phyloP scores from a whole-genome alignment of 2,888 invertebrate species.

The Dermolepida albohirtum region DNA sequence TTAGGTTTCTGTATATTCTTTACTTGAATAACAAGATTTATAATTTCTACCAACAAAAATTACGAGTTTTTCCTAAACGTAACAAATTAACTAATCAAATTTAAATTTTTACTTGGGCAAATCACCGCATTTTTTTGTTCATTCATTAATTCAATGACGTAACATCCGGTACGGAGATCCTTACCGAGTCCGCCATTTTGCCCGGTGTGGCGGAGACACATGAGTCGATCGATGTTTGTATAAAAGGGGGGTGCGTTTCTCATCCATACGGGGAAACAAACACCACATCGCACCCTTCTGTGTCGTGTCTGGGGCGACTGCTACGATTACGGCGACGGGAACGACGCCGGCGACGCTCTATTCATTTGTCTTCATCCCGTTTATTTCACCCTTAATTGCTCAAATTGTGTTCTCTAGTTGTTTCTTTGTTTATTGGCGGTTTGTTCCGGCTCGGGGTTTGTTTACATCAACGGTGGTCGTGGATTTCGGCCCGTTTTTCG shows the following conservation, averaged over 20 bases:
- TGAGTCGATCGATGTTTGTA: conserved; percentile 60
- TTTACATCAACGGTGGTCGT: conserved; percentile 33
- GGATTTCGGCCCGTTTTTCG: too few relatives aligned
- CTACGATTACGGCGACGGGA: not conserved
- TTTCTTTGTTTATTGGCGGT: conserved; percentile 45
- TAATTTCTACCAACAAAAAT: too few relatives aligned
- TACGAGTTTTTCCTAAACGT: too few relatives aligned
- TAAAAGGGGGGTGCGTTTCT: conserved; percentile 43
- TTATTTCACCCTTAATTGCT: conserved; percentile 51
- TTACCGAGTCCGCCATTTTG: conserved; percentile 59
- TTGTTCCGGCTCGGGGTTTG: conserved; percentile 29
- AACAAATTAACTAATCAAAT: too few relatives aligned
- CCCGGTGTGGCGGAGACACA: conserved; percentile 62
- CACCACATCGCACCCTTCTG: conserved; percentile 50
- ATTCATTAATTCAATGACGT: conserved; percentile 45
- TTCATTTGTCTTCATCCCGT: conserved; percentile 58
- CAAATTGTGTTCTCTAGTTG: conserved; percentile 47
- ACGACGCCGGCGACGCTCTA: conserved; percentile 49
- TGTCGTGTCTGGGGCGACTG: conserved; percentile 12
- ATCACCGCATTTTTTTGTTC: not conserved
- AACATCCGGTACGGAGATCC: conserved; percentile 44
- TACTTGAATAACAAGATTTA: too few relatives aligned
- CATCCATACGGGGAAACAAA: conserved; percentile 56
- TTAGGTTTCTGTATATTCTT: too few relatives aligned
- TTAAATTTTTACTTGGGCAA: not conserved